These are phyloP conservation scores for Neopipo cinnamomea DNA, from an alignment of 2,113 vertebrate genomes.

Conservation along the genomic window DNA sequence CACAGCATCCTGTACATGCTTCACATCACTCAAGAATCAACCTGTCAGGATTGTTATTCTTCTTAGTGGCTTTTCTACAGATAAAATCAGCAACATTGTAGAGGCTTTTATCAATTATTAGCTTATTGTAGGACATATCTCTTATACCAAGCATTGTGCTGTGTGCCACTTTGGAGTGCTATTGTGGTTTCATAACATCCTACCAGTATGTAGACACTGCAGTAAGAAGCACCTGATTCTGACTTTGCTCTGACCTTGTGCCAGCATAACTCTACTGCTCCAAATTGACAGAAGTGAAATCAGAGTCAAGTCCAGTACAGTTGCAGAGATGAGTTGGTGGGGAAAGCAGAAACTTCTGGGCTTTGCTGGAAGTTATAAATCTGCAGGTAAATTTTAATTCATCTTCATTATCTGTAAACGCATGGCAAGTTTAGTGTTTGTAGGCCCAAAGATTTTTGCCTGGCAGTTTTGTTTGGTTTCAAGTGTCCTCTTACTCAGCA, in stretches of 20 bases:
- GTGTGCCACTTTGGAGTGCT: neutral
- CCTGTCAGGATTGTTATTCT: neutral
- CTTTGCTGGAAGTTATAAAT: neutral
- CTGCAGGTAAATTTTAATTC: neutral
- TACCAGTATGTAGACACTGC: neutral
- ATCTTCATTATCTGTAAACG: neutral
- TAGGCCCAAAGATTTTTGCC: neutral
- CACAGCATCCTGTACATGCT: neutral
- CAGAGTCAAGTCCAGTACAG: neutral
- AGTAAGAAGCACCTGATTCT: neutral
- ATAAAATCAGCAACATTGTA: neutral
- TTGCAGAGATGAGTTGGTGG: neutral
- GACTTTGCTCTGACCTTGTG: neutral
- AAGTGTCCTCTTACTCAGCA: neutral
- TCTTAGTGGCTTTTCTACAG: neutral
- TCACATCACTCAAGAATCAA: neutral
- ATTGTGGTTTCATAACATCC: constrained; percentile 36
- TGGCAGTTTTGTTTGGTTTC: neutral
- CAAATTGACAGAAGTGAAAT: neutral
- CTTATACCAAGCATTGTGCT: neutral
- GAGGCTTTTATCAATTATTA: constrained; percentile 39
- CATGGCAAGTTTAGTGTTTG: neutral
- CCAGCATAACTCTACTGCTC: neutral
- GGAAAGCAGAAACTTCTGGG: neutral
- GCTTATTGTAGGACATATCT: neutral